phyloP scores from a whole-genome alignment of 2,888 invertebrate genomes.

The Chrysomela aeneicollis region DNA sequence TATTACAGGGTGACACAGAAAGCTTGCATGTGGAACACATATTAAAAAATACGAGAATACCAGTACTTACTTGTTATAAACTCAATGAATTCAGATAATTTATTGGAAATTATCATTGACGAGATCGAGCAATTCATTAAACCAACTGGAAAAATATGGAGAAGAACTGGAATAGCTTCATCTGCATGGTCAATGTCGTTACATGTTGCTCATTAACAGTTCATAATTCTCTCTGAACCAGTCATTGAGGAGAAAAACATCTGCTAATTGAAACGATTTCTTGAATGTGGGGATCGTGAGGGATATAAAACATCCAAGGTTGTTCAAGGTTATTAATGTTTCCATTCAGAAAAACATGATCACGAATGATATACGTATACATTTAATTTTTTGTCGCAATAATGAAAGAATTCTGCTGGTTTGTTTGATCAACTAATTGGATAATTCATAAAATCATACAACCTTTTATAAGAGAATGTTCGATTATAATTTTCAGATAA shows the following conservation, averaged over 20 bases:
- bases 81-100: background rate
- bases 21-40: too few relatives aligned
- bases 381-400: background rate
- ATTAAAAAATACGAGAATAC: too few relatives aligned
- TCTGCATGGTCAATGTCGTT: background rate
- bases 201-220: background rate
- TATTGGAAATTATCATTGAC: background rate
- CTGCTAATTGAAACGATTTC: constrained; percentile 1
- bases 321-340: background rate
- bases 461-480: too few relatives aligned
- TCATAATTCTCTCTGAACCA: background rate
- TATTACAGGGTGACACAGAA: background rate
- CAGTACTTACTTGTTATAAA: background rate
- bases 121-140: background rate
- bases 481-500: too few relatives aligned
- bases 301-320: constrained; percentile 1
- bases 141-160: background rate
- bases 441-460: background rate
- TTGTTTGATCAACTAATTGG: background rate
- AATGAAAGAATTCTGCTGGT: background rate
- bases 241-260: background rate
- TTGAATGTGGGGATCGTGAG: background rate
- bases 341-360: constrained; percentile 5
- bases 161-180: background rate
- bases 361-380: background rate